These are phyloP conservation scores for rabbit (Oryctolagus cuniculus) DNA, from an alignment of 2,113 vertebrate species.

Conservation along the genomic window mOryCun1.1 NC_091438.1:22445001-22445500, in stretches of 20 bases:
- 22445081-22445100: no score
- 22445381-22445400: accelerated
- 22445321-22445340: background rate
- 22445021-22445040: accelerated
- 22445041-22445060: accelerated
- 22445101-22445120: background rate
- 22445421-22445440: background rate
- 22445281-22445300: background rate
- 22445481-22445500: background rate
- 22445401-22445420: background rate
- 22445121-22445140: background rate
- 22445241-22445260: background rate
- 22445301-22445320: background rate
- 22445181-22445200: background rate
- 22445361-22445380: background rate
- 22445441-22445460: background rate
- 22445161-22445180: accelerated
- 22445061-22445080: background rate
- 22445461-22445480: background rate
- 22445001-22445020: background rate
- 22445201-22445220: background rate
- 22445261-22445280: background rate
- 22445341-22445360: accelerated
- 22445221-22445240: background rate
- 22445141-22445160: background rate